Percentiles rank a stretch among this genome's conserved stretches.
These are phyloP conservation scores for Aphelocoma californica DNA, from an alignment of 2,797 vertebrate species.

Conservation along the genomic window DNA sequence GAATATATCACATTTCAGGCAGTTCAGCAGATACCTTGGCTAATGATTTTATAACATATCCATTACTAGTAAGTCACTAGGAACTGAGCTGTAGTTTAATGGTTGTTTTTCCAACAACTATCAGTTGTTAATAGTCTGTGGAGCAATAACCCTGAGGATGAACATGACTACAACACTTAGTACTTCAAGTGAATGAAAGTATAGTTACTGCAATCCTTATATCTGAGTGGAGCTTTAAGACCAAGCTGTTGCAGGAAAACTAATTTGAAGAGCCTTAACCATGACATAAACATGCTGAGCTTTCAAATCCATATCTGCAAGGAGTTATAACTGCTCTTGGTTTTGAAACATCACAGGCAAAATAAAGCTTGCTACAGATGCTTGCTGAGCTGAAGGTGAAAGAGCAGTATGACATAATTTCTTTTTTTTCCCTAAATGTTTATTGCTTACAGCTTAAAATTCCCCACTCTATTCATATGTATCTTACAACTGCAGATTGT, in stretches of 20 bases:
- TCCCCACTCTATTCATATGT: neutral
- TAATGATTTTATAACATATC: neutral
- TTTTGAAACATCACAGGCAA: neutral
- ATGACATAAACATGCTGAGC: neutral
- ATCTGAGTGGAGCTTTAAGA: neutral
- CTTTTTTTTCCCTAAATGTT: neutral
- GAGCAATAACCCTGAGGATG: neutral
- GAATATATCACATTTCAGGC: neutral
- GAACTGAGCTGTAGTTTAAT: conserved; percentile 51
- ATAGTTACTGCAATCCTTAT: conserved; percentile 33
- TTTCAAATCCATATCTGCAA: neutral
- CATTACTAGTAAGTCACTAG: conserved; percentile 19
- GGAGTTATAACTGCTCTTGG: neutral
- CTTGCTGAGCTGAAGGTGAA: neutral
- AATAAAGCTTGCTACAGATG: neutral
- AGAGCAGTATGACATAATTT: neutral
- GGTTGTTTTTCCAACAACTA: neutral
- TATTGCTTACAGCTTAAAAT: neutral
- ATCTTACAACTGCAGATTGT: neutral
- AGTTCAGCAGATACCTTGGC: neutral
- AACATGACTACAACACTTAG: conserved; percentile 55
- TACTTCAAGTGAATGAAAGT: conserved; percentile 41
- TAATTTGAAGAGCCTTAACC: conserved; percentile 48
- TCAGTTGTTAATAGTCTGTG: conserved; percentile 27
- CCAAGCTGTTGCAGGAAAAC: conserved; percentile 31